Base-by-base conservation (phyloP, 64 coral and sea anemone genomes). In the Montipora capricornis region DNA sequence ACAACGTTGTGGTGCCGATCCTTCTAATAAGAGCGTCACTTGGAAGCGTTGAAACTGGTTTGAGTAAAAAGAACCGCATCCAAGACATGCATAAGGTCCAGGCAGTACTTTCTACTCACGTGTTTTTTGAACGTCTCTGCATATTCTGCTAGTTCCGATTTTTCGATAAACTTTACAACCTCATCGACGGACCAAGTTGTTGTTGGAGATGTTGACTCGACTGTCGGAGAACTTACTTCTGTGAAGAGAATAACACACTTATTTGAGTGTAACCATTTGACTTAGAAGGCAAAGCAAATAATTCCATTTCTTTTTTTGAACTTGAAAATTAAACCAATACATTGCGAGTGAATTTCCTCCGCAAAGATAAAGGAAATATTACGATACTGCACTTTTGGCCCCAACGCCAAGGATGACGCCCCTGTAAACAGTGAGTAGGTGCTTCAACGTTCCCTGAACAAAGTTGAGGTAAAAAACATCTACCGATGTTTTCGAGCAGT, bases 181-280 rank as follows among this genome's bases (percentile, higher is more conserved):
- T 99, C 97, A 17, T 94, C 92, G 9, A 94, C 92, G 1, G 88
- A 94, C 98, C 98, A 99, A 4, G 98, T 99, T 62, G 80, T 96
- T 1, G 89, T 87, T 4, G 96, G 96, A 24, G 96, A 97, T 5
- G 96, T 97, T 17, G 96, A 97, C 6, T 89, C 87, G 10, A 97
- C 93, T 76, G 94, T 89, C n/a, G 88, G 83, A 57, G 93, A 94
- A 52, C 95, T 96, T 5, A 74, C 77, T 8, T 80, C 95, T 92
- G 71, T n/a, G 48, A 5, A 49, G 45, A 87, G 70, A 62, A 69
- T 2, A 49, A 10, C 29, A 66, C 29, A 64, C 4, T 64, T 16
- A 64, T 19, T 60, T 2, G 53, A 60, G 1, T 5, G 22, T 71
- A 68, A 13, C 12, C 64, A 16, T 81, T 81, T 26, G 8, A 16